phyloP scores from a whole-genome alignment of 2,797 vertebrate genomes.

The Gobio occitaniae region DNA sequence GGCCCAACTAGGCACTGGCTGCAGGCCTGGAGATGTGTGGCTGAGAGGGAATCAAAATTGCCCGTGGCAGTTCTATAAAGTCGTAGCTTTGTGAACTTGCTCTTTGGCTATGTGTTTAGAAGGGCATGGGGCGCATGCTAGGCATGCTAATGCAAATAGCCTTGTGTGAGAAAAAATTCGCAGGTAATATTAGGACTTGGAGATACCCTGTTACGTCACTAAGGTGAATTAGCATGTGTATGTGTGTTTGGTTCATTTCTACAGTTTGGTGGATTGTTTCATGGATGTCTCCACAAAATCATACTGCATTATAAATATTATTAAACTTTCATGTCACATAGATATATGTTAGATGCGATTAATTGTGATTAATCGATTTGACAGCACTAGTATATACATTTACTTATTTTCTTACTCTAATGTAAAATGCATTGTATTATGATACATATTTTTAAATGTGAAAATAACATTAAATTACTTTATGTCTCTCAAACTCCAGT shows the following conservation, averaged over 20 bases:
- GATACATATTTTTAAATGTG: neutral
- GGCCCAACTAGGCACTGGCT: slow-evolving; percentile 58
- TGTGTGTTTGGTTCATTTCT: neutral
- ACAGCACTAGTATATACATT: neutral
- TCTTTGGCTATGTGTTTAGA: slow-evolving; percentile 30
- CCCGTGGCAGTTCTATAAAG: slow-evolving; percentile 33
- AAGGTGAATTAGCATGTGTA: slow-evolving; percentile 11
- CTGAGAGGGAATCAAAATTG: slow-evolving; percentile 24
- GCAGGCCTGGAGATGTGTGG: slow-evolving; percentile 57
- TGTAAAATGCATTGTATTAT: neutral
- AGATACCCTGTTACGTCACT: neutral
- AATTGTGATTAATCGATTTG: neutral
- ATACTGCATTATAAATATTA: neutral
- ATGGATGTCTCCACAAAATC: neutral
- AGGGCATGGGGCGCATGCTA: neutral
- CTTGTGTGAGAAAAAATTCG: neutral
- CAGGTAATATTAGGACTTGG: slow-evolving; percentile 13
- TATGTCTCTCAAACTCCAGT: neutral
- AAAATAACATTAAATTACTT: neutral
- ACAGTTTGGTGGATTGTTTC: neutral
- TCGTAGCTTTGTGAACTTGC: slow-evolving; percentile 31
- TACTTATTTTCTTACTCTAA: neutral
- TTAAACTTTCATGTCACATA: neutral
- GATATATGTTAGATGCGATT: too few relatives aligned
- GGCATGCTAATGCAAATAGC: slow-evolving; percentile 32